Base-by-base conservation (phyloP, 2,113 vertebrate genomes). In the Tetraodon nigroviridis region DNA sequence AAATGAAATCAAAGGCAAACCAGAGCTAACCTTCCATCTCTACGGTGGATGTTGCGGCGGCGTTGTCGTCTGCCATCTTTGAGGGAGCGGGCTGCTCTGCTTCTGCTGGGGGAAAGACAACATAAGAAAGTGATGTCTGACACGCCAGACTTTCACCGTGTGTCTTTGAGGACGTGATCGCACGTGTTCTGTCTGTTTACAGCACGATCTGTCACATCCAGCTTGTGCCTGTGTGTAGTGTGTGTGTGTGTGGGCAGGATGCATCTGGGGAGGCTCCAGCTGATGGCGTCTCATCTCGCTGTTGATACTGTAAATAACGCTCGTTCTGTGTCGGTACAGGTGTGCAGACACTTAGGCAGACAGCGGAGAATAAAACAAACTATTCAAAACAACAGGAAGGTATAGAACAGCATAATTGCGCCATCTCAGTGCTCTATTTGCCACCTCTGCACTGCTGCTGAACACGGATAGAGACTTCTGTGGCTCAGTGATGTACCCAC, bases 21-120 rank as follows among this genome's bases (percentile, higher is more conserved):
- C 51, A 40, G 14, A 71, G 68, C 77, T 78, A 79, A 87, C 88
- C 87, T 64, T 82, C 78, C 69, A 79, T 77, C 24, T 85, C 82
- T 44, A 66, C 69, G 18, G 66, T 55, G 61, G 61, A 19, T 29
- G 61, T n/a, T 40, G 58, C 69, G 13, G 50, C 55, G 22, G 75
- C 24, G 18, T 68, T 47, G 10, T 70, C 59, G 0, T 79, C 69
- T 15, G 77, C 75, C 19, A 45, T 60, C 45, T 72, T 66, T 2
- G 42, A 10, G 51, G 51, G 21, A 21, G 61, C 64, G 72, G 67
- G 46, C 62, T 65, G 20, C 57, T 70, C 73, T 49, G 79, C 70
- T 24, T 80, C 80, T 51, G 60, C 61, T 76, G 67, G 44, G 44
- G 44, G 15, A n/a, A 16, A n/a, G 15, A n/a, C 15, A n/a, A 45